These are phyloP conservation scores for Physella acuta DNA, from an alignment of 1,140 invertebrate species.

Conservation along the genomic window DNA sequence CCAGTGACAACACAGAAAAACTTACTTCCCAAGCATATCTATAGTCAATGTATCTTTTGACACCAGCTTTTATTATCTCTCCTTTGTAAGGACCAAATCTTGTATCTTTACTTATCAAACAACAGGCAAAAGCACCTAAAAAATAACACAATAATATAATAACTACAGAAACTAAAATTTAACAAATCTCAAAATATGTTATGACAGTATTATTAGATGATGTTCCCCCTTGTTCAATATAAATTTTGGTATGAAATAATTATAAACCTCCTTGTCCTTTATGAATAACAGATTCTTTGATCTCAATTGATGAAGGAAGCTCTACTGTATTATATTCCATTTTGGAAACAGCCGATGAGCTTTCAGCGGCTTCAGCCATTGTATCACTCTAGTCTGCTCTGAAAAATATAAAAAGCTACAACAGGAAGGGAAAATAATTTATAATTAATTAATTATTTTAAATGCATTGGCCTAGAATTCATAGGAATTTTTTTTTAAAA, in stretches of 20 bases:
- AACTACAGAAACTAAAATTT: not conserved
- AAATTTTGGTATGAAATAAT: not conserved
- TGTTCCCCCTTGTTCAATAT: not conserved
- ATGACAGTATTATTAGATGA: not conserved
- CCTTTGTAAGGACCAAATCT: constrained; percentile 45
- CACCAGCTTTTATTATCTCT: constrained; percentile 35
- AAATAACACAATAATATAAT: not conserved
- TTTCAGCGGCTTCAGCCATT: not conserved
- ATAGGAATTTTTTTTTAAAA: too few relatives aligned
- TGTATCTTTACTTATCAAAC: constrained; percentile 30
- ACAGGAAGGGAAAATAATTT: too few relatives aligned
- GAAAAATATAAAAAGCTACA: too few relatives aligned
- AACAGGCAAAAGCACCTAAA: constrained; percentile 39
- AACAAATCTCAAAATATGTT: not conserved
- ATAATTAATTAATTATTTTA: too few relatives aligned
- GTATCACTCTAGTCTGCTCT: too few relatives aligned
- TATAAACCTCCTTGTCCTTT: constrained; percentile 12
- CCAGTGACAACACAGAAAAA: too few relatives aligned
- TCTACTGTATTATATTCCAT: constrained; percentile 21
- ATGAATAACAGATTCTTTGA: constrained; percentile 15
- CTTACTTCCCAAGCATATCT: constrained; percentile 50
- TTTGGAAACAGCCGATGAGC: not conserved
- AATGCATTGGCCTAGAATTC: too few relatives aligned
- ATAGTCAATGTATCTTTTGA: constrained; percentile 36
- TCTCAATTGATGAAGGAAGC: constrained; percentile 19